Evolutionary conservation across 1,140 invertebrate genomes (phyloP), one percentile per base, ranked within the genome.

Genomic region (Procambarus virginalis): DNA sequence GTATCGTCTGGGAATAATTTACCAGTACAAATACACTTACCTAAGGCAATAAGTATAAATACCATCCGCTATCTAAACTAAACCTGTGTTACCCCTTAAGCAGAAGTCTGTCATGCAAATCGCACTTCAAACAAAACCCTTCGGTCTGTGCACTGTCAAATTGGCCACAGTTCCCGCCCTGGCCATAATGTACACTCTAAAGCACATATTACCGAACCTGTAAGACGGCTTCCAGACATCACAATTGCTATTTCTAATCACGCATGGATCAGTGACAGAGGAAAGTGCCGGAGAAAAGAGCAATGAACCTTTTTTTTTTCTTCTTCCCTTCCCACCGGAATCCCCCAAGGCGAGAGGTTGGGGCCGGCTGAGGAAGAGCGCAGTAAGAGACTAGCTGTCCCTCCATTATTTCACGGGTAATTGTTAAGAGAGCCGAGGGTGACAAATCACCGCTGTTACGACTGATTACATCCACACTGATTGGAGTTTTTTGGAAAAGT

Each of bases 301-400:
- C 80, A 82, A 68, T 82, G 80, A 68, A 60, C 79, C 60, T 10
- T 82, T 78, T 78, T n/a, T 49, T 78, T 78, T 34, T 34, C 10
- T 73, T 8, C 34, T 68, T 14, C 68, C 51, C 51, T 82, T 48
- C 60, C 12, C 14, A 82, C 80, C 80, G 80, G 80, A 82, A 82
- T 64, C 58, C 45, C 48, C 45, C 49, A 60, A 60, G 79, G 79
- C 68, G 80, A 82, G 45, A 60, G 51, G 79, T 60, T 49, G 17
- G 49, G 55, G 10, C 58, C 68, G 34, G 22, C 46, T 55, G 80
- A 82, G 22, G 58, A 34, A 12, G 22, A 55, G 22, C 49, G 8
- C 51, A 60, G 12, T 14, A 8, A 81, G 60, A 68, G 17, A 48
- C 58, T 48, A 34, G 46, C 34, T 9, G 8, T 55, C 34, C 60